Evolutionary conservation across 2,888 invertebrate species (phyloP), one percentile per base, ranked within the genome.

Genomic region (Drosophila borealis): DNA sequence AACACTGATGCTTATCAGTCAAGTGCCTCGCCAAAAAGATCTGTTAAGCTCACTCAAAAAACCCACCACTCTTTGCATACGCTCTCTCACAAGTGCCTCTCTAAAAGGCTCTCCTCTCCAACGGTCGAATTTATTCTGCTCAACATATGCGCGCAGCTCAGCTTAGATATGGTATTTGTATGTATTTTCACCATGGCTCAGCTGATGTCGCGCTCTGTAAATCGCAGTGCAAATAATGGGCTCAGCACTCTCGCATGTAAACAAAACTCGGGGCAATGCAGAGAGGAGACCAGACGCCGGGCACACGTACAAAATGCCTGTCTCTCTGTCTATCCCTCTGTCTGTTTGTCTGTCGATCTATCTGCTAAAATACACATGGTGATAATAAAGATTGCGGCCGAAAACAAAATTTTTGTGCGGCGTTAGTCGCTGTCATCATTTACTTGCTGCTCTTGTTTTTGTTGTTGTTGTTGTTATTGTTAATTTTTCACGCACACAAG

Each of bases 341-440:
- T 39, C 37, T 36, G 70, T 57, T 54, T 70, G 72, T 57, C 61
- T n/a, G 76, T 51, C 68, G 72, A 87, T 84, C 82, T 83, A 83
- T 83, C 88, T 87, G 85, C 80, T 69, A 77, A 87, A 81, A 66
- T 56, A 84, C 72, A 82, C 81, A 84, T 54, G 61, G 62, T 77
- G 78, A 81, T 81, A 85, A 85, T 80, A 77, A 71, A 82, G 82
- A 81, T 81, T 80, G 80, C 67, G 70, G 61, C 83, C 68, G 37
- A 80, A 77, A 68, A 70, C 41, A 76, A 53, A 62, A 63, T 57
- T 78, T 72, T 54, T 78, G 60, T 78, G 60, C 61, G 61, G 61
- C 61, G 44, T 42, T 59, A 62, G 64, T 64, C 70, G 64, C 41
- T 59, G 63, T 63, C 74, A 59, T 46, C 41, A 51, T 11, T 36